Conservation (phyloP, 92 coral and sea anemone species). For the Montipora capitata region DNA sequence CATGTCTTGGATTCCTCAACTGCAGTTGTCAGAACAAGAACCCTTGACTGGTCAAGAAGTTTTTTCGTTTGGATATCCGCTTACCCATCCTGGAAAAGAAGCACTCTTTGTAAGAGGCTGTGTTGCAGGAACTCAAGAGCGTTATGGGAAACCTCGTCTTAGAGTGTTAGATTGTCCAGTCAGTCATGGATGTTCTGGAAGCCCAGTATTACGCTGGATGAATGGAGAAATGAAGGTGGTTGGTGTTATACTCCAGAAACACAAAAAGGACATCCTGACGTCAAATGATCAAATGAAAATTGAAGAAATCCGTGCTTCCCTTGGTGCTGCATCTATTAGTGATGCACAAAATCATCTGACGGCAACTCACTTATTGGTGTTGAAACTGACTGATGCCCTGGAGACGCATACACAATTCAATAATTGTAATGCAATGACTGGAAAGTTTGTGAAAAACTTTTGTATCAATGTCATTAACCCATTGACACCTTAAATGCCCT, state of each 20-base stretch:
- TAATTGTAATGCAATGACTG: conserved; percentile 15
- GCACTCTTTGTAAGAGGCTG: conserved; percentile 18
- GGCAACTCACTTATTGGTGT: background rate
- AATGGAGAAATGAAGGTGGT: background rate
- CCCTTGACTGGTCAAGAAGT: conserved; percentile 4
- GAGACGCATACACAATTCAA: conserved; percentile 30
- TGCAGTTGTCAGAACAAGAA: background rate
- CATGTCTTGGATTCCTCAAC: background rate
- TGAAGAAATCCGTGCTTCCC: background rate
- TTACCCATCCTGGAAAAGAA: background rate
- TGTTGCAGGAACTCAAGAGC: conserved; percentile 13
- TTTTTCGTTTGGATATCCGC: conserved; percentile 24
- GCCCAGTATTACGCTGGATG: background rate
- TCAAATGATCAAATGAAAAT: background rate
- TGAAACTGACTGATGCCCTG: conserved; percentile 28
- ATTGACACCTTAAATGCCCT: too few relatives aligned
- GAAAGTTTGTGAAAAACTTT: background rate
- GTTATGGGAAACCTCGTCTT: background rate
- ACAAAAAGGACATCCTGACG: conserved; percentile 12
- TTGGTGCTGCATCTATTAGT: background rate
- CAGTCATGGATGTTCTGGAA: conserved; percentile 19
- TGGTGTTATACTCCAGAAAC: conserved; percentile 24
- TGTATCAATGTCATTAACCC: too few relatives aligned
- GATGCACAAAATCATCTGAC: background rate
- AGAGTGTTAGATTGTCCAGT: conserved; percentile 1